Percentiles rank a stretch among this genome's conserved stretches.
Evolutionary conservation across 1,140 invertebrate species (phyloP).

Genomic region (Coenobita brevimanus): DNA sequence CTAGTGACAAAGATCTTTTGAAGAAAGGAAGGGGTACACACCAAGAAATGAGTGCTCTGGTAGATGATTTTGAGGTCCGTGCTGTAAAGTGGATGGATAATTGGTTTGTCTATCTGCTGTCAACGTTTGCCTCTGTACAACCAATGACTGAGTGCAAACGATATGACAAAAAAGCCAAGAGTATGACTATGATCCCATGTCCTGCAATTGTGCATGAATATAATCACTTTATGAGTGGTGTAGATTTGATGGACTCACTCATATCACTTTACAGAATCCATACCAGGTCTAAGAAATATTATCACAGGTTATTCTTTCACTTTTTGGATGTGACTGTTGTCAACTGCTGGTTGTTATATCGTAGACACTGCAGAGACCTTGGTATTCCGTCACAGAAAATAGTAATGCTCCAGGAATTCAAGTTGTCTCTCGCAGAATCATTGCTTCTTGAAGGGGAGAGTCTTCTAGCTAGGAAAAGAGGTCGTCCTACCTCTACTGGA

Average conservation of each 20-base stretch:
- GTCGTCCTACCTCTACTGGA: no score
- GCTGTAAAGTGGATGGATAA: slow-evolving; percentile 74
- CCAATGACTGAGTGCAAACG: slow-evolving; percentile 71
- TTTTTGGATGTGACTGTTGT: slow-evolving; percentile 67
- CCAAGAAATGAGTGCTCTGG: slow-evolving; percentile 68
- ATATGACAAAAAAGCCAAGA: slow-evolving; percentile 70
- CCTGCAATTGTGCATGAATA: slow-evolving; percentile 67
- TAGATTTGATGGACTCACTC: slow-evolving; percentile 68
- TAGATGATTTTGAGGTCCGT: slow-evolving; percentile 65
- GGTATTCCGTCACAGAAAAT: background rate
- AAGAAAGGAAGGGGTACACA: slow-evolving; percentile 63
- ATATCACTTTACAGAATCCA: slow-evolving; percentile 60
- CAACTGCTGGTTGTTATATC: slow-evolving; percentile 68
- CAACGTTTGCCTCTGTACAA: slow-evolving; percentile 72
- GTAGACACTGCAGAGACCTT: slow-evolving; percentile 21
- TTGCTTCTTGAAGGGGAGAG: background rate
- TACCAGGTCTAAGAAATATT: slow-evolving; percentile 60
- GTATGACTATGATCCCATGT: slow-evolving; percentile 35
- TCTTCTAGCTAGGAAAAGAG: no score
- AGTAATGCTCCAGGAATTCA: background rate
- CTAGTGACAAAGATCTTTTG: slow-evolving; percentile 68
- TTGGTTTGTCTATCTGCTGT: slow-evolving; percentile 73
- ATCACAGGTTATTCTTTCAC: slow-evolving; percentile 65
- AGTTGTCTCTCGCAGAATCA: slow-evolving; percentile 2
- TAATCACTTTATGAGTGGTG: slow-evolving; percentile 70